phyloP scores from a whole-genome alignment of 2,888 invertebrate genomes.

The Rhaphigaster nebulosa region DNA sequence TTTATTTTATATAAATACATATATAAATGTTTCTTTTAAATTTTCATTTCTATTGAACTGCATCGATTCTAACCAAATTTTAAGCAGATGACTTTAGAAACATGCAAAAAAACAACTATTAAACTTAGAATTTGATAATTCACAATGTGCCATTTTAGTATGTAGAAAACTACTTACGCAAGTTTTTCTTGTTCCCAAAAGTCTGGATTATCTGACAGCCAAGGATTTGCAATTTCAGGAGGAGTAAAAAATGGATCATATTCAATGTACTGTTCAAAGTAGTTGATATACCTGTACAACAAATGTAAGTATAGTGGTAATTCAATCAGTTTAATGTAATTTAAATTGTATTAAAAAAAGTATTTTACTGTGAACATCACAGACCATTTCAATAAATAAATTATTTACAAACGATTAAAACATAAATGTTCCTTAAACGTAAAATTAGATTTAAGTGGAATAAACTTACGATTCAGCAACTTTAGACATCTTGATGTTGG shows the following conservation, averaged over 20 bases:
- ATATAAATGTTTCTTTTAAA: too few species aligned
- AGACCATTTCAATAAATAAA: background rate
- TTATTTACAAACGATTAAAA: background rate
- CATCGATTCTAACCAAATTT: too few species aligned
- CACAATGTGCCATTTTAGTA: too few species aligned
- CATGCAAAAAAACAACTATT: too few species aligned
- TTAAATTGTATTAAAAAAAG: background rate
- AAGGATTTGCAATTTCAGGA: slow-evolving; percentile 96
- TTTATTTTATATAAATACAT: too few species aligned
- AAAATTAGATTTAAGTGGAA: background rate
- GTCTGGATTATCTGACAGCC: slow-evolving; percentile 95
- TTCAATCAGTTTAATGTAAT: background rate
- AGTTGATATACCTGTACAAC: slow-evolving; percentile 81
- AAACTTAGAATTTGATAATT: too few species aligned
- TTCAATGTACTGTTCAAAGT: slow-evolving; percentile 95
- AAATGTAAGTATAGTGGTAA: background rate
- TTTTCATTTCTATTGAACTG: too few species aligned
- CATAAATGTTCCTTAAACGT: background rate
- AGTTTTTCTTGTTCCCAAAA: slow-evolving; percentile 97
- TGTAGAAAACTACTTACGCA: slow-evolving; percentile 74
- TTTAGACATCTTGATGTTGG: slow-evolving; percentile 92
- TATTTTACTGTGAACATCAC: background rate
- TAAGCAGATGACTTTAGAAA: too few species aligned
- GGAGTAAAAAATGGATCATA: slow-evolving; percentile 95
- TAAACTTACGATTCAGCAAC: slow-evolving; percentile 90